A percentile compares a stretch with the other conserved stretches of the same genome.
These are phyloP conservation scores for Tolypeutes matacus DNA, from an alignment of 2,797 vertebrate genomes.

Conservation along the genomic window DNA sequence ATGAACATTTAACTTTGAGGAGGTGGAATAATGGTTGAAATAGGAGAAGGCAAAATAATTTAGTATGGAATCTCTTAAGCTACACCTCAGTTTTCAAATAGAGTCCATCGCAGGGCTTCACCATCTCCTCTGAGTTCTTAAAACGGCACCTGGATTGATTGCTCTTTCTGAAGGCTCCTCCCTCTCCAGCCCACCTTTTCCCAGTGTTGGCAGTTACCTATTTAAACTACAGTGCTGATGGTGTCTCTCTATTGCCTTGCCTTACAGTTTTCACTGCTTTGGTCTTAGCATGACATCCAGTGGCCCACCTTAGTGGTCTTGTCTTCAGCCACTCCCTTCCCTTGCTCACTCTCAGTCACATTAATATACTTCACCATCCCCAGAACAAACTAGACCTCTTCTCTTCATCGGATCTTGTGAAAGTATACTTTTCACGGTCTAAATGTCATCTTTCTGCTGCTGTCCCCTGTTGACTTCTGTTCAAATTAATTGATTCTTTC, in stretches of 20 bases:
- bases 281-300: fast-evolving
- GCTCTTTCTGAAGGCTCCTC: neutral
- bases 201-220: fast-evolving
- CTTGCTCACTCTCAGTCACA: no score
- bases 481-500: neutral
- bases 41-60: neutral
- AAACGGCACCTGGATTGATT: neutral
- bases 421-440: neutral
- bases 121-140: neutral
- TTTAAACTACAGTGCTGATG: neutral
- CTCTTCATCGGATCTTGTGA: neutral
- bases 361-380: no score
- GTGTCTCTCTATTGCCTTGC: neutral
- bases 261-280: no score
- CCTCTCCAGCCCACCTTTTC: no score
- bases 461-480: neutral
- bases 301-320: neutral
- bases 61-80: neutral
- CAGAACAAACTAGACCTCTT: no score
- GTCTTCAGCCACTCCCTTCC: neutral
- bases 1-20: neutral
- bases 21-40: neutral
- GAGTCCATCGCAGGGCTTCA: neutral
- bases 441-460: neutral
- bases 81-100: neutral